Percentiles rank a stretch among this genome's conserved stretches.
phyloP scores from a whole-genome alignment of 64 coral and sea anemone genomes.

The Montipora capricornis region DNA sequence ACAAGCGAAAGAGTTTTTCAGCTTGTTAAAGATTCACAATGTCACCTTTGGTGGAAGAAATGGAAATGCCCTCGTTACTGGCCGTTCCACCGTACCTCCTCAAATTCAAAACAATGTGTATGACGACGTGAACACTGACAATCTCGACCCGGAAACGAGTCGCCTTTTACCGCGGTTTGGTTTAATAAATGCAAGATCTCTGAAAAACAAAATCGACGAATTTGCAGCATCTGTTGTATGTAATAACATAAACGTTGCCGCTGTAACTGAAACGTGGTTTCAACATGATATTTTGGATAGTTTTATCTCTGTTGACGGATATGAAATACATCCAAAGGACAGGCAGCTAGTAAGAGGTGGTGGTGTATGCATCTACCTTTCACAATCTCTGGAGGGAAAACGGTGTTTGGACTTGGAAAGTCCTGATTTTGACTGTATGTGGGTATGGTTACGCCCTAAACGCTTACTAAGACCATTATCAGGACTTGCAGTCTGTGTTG shows the following conservation, averaged over 20 bases:
- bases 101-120: slow-evolving; percentile 26
- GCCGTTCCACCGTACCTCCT: slow-evolving; percentile 8
- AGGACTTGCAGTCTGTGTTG: slow-evolving; percentile 7
- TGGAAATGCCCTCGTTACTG: slow-evolving; percentile 32
- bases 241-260: slow-evolving; percentile 56
- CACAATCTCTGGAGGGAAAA: slow-evolving; percentile 27
- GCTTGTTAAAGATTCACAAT: slow-evolving; percentile 59
- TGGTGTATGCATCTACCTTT: slow-evolving; percentile 42
- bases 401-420: slow-evolving; percentile 35
- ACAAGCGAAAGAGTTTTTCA: slow-evolving; percentile 28
- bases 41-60: slow-evolving; percentile 32
- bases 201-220: slow-evolving; percentile 58
- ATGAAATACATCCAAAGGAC: neutral
- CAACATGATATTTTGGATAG: too few relatives aligned
- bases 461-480: slow-evolving; percentile 13
- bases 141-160: slow-evolving; percentile 18
- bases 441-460: neutral
- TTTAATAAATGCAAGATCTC: slow-evolving; percentile 61
- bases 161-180: slow-evolving; percentile 31
- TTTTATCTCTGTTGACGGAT: too few relatives aligned
- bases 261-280: slow-evolving; percentile 60
- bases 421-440: slow-evolving; percentile 54
- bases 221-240: slow-evolving; percentile 44
- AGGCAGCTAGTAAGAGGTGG: slow-evolving; percentile 33
- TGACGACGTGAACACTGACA: slow-evolving; percentile 17